Percentiles rank a stretch among this genome's conserved stretches.
Evolutionary conservation across 2,888 invertebrate species (phyloP).

Genomic region (Bombyx huttoni): DNA sequence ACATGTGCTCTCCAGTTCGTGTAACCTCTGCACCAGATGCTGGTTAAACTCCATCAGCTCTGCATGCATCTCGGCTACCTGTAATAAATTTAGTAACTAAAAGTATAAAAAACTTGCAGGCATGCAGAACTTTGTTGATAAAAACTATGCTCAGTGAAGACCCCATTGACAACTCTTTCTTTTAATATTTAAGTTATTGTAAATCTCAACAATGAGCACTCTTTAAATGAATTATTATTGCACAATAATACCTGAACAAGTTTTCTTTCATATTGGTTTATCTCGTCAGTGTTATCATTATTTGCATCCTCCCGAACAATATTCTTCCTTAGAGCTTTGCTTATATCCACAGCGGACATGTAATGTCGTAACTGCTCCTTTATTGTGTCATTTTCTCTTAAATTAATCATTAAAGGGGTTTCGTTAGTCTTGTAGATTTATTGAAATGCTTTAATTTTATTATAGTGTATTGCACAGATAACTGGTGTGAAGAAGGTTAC

Average conservation of each 20-base stretch:
- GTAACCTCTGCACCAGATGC: constrained; percentile 80
- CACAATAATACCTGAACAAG: constrained; percentile 79
- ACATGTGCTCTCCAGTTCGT: constrained; percentile 52
- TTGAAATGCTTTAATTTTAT: too few relatives aligned
- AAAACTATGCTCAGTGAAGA: too few relatives aligned
- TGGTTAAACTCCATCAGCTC: constrained; percentile 95
- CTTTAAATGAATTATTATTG: background rate
- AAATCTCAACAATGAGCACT: background rate
- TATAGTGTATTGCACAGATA: too few relatives aligned
- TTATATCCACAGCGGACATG: constrained; percentile 89
- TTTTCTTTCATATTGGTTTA: constrained; percentile 86
- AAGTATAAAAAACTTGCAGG: too few relatives aligned
- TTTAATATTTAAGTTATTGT: too few relatives aligned
- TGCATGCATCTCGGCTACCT: constrained; percentile 96
- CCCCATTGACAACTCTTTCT: too few relatives aligned
- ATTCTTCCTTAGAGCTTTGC: constrained; percentile 81
- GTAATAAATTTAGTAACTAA: background rate
- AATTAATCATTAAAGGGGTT: constrained; percentile 10
- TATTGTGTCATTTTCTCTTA: constrained; percentile 85
- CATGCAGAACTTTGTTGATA: too few relatives aligned
- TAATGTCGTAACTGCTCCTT: constrained; percentile 90
- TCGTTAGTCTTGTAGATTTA: too few relatives aligned
- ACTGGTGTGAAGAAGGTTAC: too few relatives aligned
- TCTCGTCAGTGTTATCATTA: constrained; percentile 74
- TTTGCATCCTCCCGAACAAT: constrained; percentile 8